Evolutionary conservation across 2,888 invertebrate genomes (phyloP).

Genomic region (Urechis unicinctus): DNA sequence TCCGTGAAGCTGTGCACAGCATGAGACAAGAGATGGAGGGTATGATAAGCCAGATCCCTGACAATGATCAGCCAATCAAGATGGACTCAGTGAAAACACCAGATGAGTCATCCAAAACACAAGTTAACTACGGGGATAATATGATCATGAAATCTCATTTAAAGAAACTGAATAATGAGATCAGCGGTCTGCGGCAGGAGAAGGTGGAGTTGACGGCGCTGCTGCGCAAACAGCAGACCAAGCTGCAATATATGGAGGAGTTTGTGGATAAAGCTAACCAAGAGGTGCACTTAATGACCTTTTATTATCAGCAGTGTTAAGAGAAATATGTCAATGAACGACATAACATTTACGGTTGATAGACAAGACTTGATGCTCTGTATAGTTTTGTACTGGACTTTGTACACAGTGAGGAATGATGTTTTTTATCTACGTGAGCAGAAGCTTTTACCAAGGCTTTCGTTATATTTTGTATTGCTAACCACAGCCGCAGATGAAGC

Average conservation of each 20-base stretch:
- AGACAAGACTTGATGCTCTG: too few species aligned
- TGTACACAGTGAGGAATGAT: too few species aligned
- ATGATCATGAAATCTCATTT: constrained; percentile 34
- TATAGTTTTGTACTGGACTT: too few species aligned
- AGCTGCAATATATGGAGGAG: constrained; percentile 34
- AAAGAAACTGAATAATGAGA: constrained; percentile 38
- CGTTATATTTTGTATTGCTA: neutral
- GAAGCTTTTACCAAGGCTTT: too few species aligned
- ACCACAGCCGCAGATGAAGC: constrained; percentile 39
- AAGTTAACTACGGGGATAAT: too few species aligned
- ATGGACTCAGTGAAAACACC: too few species aligned
- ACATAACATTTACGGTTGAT: too few species aligned
- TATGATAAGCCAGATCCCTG: constrained; percentile 19
- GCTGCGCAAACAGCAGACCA: constrained; percentile 43
- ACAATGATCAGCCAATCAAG: neutral
- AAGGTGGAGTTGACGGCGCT: constrained; percentile 44
- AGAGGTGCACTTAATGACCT: constrained; percentile 10
- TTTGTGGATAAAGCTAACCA: constrained; percentile 24
- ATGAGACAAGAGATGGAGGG: constrained; percentile 46
- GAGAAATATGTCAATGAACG: neutral
- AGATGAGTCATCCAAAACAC: too few species aligned
- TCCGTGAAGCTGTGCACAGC: constrained; percentile 37
- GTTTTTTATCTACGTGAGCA: too few species aligned
- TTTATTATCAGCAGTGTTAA: neutral
- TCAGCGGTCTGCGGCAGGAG: constrained; percentile 32